These are phyloP conservation scores for Epinephelus moara DNA, from an alignment of 2,113 vertebrate genomes.

Conservation along the genomic window DNA sequence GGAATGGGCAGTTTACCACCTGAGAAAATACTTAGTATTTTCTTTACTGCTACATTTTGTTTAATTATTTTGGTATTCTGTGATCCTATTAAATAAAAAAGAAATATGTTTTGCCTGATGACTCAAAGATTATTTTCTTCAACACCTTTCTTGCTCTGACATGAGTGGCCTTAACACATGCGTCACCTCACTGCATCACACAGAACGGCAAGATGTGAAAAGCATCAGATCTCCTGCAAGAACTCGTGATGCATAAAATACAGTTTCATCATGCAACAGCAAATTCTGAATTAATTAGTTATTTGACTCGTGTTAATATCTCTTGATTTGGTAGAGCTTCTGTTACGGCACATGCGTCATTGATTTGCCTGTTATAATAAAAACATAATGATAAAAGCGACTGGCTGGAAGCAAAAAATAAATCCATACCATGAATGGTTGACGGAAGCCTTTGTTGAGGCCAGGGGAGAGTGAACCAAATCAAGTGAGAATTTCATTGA, in stretches of 20 bases:
- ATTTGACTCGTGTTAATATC: constrained; percentile 4
- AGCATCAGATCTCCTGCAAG: constrained; percentile 22
- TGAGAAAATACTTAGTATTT: no score
- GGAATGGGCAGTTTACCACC: no score
- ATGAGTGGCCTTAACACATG: not conserved
- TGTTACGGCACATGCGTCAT: constrained; percentile 2
- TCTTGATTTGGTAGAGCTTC: constrained; percentile 5
- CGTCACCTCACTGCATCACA: not conserved
- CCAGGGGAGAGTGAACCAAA: constrained; percentile 10
- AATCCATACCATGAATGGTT: constrained; percentile 6
- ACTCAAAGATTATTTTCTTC: no score
- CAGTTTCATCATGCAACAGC: constrained; percentile 1
- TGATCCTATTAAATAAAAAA: no score
- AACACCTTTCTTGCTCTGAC: not conserved
- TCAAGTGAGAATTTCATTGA: constrained; percentile 44
- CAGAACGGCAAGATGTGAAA: not conserved
- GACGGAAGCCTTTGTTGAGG: constrained; percentile 20
- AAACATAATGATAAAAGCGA: constrained; percentile 30
- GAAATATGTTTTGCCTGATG: no score
- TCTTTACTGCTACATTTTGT: no score
- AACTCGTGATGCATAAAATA: not conserved
- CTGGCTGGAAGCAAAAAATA: not conserved
- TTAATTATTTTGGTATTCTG: no score
- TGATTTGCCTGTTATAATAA: constrained; percentile 20
- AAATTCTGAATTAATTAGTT: constrained; percentile 33